phyloP scores from a whole-genome alignment of 2,888 invertebrate genomes.

The Tiliacea citrago region DNA sequence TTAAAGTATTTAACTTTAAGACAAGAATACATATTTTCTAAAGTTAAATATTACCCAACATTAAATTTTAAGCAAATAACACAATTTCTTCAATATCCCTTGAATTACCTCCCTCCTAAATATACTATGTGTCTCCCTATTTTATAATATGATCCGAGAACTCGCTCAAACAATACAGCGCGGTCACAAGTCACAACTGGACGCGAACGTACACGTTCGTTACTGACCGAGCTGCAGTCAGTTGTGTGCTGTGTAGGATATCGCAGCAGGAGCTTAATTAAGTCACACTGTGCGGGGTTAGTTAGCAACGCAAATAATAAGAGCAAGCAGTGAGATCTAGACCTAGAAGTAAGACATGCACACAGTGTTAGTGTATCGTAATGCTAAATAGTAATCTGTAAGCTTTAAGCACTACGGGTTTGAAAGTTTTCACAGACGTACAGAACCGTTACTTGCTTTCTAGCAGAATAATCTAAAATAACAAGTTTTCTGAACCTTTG shows the following conservation, averaged over 20 bases:
- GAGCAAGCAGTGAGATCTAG: neutral
- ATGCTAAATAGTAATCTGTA: neutral
- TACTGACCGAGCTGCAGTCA: conserved; percentile 13
- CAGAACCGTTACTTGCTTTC: neutral
- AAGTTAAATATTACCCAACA: too few relatives aligned
- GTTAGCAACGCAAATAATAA: conserved; percentile 3
- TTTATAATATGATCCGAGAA: conserved; percentile 4
- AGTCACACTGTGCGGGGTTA: neutral
- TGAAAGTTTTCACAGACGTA: neutral
- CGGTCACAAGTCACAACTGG: neutral
- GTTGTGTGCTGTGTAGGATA: conserved; percentile 16
- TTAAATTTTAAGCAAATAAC: too few relatives aligned
- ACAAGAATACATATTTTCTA: too few relatives aligned
- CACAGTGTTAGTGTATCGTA: neutral
- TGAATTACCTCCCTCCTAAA: too few relatives aligned
- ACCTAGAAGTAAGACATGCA: neutral
- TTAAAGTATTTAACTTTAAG: too few relatives aligned
- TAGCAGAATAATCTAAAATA: neutral
- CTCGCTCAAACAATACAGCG: neutral
- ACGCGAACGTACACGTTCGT: conserved; percentile 2
- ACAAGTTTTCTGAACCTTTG: neutral
- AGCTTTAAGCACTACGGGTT: neutral
- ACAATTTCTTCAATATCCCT: too few relatives aligned
- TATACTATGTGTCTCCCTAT: neutral
- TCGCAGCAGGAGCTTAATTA: conserved; percentile 8